Evolutionary conservation across 1,140 invertebrate species (phyloP), one percentile per base, ranked within the genome.

Genomic region (Rhizoglyphus robini): DNA sequence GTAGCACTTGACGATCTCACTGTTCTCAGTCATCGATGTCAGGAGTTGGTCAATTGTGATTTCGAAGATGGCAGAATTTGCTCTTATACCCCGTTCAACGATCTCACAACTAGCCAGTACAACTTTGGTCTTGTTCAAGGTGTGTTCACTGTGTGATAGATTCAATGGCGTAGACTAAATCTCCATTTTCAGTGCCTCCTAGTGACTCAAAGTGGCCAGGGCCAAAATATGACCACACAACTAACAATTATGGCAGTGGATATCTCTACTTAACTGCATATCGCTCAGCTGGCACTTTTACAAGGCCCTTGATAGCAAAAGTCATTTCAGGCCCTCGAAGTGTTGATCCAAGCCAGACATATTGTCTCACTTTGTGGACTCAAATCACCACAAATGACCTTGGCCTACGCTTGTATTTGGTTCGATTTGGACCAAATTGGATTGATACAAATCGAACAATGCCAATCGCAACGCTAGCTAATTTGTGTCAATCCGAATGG

Each of bases 1-100:
- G 67, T 70, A 31, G 68, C 68, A 8, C n/a, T 70, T 1, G 69
- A 70, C 47, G 68, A 70, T n/a, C n/a, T 70, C 34, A 48, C 67
- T 1, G 38, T 70, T 3, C 57, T 67, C 47, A 48, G 60, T 4
- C 65, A 64, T 1, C n/a, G 18, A 34, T 60, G 58, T 46, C 15
- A 15, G 2, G 18, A 15, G 27, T 13, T 32, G 3, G 66, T 58
- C 2, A 63, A 62, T 41, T 70, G 69, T 38, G 31, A 70, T 49
- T 70, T 70, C n/a, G 65, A 70, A 46, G 23, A 30, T 11, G 68
- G 69, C 20, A 29, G 29, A 27, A 11, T 11, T 46, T 60, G 58
- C 29, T 29, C 58, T 20, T 60, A 60, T 27, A 38, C 58, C 31
- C 3, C 58, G 29, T 46, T 23, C n/a, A 13, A 60, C 29, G 15